phyloP scores from a whole-genome alignment of 1,140 invertebrate species.

The Bathynomus jamesi region DNA sequence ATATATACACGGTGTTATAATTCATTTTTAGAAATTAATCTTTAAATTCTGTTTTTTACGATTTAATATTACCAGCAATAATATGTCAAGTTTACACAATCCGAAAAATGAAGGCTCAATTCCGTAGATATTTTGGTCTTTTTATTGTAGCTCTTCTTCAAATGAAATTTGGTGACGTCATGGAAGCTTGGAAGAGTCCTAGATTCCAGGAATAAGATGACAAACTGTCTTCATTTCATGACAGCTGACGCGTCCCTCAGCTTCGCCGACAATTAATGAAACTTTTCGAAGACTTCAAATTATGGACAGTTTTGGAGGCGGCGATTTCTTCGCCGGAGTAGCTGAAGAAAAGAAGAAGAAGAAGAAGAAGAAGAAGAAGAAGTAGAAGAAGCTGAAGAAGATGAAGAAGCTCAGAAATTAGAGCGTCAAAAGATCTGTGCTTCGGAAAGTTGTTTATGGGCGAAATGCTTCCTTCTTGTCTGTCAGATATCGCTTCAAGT shows the following conservation, averaged over 20 bases:
- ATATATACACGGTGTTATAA: neutral
- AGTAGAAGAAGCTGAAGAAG: neutral
- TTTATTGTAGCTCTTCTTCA: too few relatives aligned
- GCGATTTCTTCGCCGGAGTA: neutral
- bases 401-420: too few relatives aligned
- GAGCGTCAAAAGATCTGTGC: neutral
- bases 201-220: neutral
- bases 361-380: neutral
- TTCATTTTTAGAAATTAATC: neutral
- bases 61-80: too few relatives aligned
- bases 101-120: too few relatives aligned
- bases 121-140: too few relatives aligned
- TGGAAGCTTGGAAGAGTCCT: too few relatives aligned
- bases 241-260: neutral
- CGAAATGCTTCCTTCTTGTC: neutral
- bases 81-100: too few relatives aligned
- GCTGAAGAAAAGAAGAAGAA: neutral
- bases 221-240: neutral
- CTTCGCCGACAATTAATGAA: neutral
- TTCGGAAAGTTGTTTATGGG: neutral
- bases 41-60: too few relatives aligned
- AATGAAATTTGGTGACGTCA: too few relatives aligned
- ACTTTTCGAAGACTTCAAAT: neutral
- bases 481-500: neutral
- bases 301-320: constrained; percentile 1